Conservation (phyloP, 2,113 vertebrate genomes). For the Labeo rohita region DNA sequence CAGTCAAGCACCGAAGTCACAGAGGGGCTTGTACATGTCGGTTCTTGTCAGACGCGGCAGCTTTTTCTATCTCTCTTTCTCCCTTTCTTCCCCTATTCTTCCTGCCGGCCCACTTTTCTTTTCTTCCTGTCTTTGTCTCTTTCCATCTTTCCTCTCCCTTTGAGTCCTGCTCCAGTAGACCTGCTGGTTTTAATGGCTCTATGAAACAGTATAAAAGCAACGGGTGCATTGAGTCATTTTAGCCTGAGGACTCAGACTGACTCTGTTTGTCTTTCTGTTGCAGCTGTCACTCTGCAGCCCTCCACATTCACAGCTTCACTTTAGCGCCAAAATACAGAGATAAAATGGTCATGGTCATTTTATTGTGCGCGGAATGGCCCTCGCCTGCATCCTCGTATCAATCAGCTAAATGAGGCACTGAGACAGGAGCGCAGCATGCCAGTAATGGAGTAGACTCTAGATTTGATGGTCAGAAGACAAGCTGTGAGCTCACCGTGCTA, state of each 20-base stretch:
- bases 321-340: conserved; percentile 27
- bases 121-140: conserved; percentile 19
- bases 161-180: conserved; percentile 28
- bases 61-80: conserved; percentile 53
- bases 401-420: conserved; percentile 21
- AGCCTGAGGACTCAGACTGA: conserved; percentile 38
- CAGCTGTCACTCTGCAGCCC: conserved; percentile 27
- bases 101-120: background rate
- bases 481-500: background rate
- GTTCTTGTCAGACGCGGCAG: conserved; percentile 62
- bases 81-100: conserved; percentile 39
- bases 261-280: conserved; percentile 32
- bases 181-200: conserved; percentile 40
- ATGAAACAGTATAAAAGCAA: conserved; percentile 35
- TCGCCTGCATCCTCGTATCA: conserved; percentile 29
- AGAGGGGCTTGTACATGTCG: conserved; percentile 64
- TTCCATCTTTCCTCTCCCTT: conserved; percentile 19
- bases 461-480: conserved; percentile 22
- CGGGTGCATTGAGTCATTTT: conserved; percentile 27
- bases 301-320: background rate
- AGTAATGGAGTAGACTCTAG: conserved; percentile 30
- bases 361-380: background rate
- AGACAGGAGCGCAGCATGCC: background rate
- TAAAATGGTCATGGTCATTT: conserved; percentile 11
- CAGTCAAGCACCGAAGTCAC: conserved; percentile 53